A percentile compares a stretch with the other conserved stretches of the same genome.
These are phyloP conservation scores for Wiebesia pumilae DNA, from an alignment of 1,140 invertebrate species.

Conservation along the genomic window DNA sequence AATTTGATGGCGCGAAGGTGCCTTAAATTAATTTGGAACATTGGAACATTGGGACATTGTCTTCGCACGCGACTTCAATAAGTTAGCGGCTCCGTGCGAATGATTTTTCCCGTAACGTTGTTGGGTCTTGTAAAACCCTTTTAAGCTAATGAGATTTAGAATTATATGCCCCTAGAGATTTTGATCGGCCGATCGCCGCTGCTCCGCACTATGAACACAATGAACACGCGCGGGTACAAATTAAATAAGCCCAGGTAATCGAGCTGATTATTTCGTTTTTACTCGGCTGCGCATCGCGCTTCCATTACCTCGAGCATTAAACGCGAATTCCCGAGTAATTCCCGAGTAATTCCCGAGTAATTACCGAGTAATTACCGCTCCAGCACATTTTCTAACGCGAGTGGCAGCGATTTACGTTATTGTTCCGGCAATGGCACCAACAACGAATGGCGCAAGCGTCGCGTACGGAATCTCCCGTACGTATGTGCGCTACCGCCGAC, in stretches of 20 bases:
- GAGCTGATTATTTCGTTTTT: background rate
- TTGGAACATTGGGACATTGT: background rate
- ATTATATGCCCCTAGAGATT: conserved; percentile 2
- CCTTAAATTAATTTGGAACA: background rate
- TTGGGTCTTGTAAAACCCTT: background rate
- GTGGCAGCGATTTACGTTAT: no score
- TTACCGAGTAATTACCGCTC: background rate
- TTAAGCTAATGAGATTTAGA: conserved; percentile 21
- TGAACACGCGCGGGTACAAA: background rate
- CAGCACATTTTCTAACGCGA: no score
- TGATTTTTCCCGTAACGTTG: background rate
- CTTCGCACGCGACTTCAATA: background rate
- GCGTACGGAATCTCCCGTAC: background rate
- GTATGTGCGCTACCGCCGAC: background rate
- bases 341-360: no score
- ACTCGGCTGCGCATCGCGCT: background rate
- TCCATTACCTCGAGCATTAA: background rate
- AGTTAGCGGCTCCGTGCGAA: background rate
- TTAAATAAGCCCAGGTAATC: background rate
- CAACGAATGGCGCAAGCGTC: background rate
- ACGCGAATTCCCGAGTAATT: background rate
- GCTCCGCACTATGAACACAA: background rate
- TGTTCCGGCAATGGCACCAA: no score
- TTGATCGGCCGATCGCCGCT: background rate
- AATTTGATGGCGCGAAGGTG: background rate